A percentile compares a stretch with the other conserved stretches of the same genome.
Conservation (phyloP, 1,140 invertebrate species). For the Drosophila mauritiana region DNA sequence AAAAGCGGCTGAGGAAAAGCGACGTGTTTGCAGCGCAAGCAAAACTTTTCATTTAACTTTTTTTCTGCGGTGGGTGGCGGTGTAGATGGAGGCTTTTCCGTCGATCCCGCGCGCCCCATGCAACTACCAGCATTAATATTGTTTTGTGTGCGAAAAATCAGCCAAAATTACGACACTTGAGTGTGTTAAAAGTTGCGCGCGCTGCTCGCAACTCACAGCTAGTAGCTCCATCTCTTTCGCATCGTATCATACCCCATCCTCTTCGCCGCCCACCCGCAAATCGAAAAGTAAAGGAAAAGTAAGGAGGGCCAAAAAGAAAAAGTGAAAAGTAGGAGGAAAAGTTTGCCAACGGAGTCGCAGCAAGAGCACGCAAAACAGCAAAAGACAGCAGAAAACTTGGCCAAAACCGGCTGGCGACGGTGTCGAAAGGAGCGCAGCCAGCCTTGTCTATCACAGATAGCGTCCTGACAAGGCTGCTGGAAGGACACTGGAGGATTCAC, state of each 20-base stretch:
- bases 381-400: conserved; percentile 78
- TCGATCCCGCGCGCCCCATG: conserved; percentile 26
- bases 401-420: conserved; percentile 60
- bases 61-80: conserved; percentile 32
- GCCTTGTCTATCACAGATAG: conserved; percentile 56
- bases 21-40: conserved; percentile 79
- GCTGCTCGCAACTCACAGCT: conserved; percentile 59
- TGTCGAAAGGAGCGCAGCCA: conserved; percentile 64
- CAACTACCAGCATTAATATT: conserved; percentile 81
- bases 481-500: conserved; percentile 10
- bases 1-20: conserved; percentile 58
- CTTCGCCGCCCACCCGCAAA: conserved; percentile 44
- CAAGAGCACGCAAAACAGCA: conserved; percentile 75
- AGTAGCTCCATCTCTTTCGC: conserved; percentile 21
- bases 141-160: conserved; percentile 82
- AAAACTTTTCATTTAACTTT: conserved; percentile 82
- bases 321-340: conserved; percentile 76
- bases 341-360: conserved; percentile 42
- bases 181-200: conserved; percentile 82
- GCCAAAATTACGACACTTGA: conserved; percentile 82
- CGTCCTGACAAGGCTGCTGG: conserved; percentile 6
- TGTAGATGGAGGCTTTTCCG: conserved; percentile 1
- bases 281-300: conserved; percentile 76
- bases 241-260: conserved; percentile 5
- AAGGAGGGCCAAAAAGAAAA: conserved; percentile 37